Conservation (phyloP, 2,113 vertebrate species). For the Larimichthys polyactis region DNA sequence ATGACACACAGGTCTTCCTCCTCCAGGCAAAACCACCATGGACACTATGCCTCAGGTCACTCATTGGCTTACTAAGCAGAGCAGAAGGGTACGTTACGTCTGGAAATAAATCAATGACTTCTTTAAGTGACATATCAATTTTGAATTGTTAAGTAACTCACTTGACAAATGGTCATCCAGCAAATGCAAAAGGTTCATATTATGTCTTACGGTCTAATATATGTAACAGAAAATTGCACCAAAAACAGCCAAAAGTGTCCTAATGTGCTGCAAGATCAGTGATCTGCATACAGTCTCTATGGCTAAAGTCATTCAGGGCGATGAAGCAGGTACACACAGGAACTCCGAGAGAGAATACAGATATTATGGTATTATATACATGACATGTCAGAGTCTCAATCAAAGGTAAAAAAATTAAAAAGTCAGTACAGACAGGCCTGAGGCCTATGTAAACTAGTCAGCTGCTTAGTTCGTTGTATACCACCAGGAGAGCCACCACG, state of each 20-base stretch:
- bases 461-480: neutral
- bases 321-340: conserved; percentile 1
- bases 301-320: neutral
- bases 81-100: conserved; percentile 2
- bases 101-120: conserved; percentile 5
- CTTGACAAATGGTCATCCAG: neutral
- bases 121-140: conserved; percentile 4
- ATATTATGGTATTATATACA: neutral
- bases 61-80: conserved; percentile 34
- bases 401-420: neutral
- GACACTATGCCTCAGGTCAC: conserved; percentile 42
- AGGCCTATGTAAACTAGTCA: no score
- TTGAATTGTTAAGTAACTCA: neutral
- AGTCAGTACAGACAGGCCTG: neutral
- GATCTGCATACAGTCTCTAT: neutral
- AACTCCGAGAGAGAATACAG: neutral
- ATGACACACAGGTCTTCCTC: conserved; percentile 65
- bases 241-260: neutral
- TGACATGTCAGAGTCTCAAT: neutral
- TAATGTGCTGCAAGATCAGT: neutral
- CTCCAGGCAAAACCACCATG: conserved; percentile 59
- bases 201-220: neutral
- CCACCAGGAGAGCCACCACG: neutral
- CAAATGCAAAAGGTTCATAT: neutral
- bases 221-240: neutral